Percentiles rank a stretch among this genome's conserved stretches.
Evolutionary conservation across 2,797 vertebrate genomes (phyloP).

Genomic region (Spatula clypeata): DNA sequence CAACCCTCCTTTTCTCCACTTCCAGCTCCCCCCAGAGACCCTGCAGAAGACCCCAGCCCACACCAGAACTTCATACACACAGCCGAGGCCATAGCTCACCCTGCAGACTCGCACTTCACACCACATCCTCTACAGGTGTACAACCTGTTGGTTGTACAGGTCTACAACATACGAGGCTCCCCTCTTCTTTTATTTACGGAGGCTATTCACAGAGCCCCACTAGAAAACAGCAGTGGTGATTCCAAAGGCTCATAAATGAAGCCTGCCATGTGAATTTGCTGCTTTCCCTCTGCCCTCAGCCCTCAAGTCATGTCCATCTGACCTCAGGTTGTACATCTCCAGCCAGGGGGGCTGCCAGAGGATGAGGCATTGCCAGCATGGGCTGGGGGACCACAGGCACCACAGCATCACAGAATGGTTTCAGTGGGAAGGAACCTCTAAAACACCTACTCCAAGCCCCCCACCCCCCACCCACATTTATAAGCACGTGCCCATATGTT

Average conservation of each 20-base stretch:
- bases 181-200: not conserved
- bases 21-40: not conserved
- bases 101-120: not conserved
- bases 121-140: accelerated
- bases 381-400: not conserved
- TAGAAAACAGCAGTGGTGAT: not conserved
- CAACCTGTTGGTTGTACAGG: too few species aligned
- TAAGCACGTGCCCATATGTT: accelerated
- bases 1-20: not conserved
- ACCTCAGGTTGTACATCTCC: not conserved
- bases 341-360: not conserved
- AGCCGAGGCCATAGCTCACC: not conserved
- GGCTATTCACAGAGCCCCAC: not conserved
- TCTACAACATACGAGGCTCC: accelerated
- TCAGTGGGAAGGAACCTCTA: not conserved
- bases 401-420: not conserved
- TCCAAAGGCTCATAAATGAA: not conserved
- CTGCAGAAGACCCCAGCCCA: not conserved
- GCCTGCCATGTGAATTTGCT: not conserved
- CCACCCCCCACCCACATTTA: not conserved
- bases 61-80: accelerated
- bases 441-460: not conserved
- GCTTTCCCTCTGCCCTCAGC: not conserved
- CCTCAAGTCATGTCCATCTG: not conserved
- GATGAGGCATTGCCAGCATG: not conserved